A percentile compares a stretch with the other conserved stretches of the same genome.
These are phyloP conservation scores for Psammodynastes pulverulentus DNA, from an alignment of 2,113 vertebrate genomes.

Conservation along the genomic window DNA sequence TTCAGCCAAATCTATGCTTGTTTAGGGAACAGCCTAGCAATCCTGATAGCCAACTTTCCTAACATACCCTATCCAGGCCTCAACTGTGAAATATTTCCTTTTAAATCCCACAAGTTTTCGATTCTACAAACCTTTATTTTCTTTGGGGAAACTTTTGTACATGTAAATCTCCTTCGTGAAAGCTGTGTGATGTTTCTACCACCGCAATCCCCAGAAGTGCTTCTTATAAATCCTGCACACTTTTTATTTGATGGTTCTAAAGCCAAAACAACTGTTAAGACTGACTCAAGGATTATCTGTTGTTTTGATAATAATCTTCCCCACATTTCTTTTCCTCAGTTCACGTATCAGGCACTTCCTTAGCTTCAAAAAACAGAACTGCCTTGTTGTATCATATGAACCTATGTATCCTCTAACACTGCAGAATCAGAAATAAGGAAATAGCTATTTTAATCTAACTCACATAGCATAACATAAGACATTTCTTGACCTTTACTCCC, in stretches of 20 bases:
- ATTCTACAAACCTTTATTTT: not conserved
- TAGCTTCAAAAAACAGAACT: not conserved
- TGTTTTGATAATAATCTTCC: not conserved
- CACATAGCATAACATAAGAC: not conserved
- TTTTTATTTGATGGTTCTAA: slow-evolving; percentile 1
- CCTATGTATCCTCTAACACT: not conserved
- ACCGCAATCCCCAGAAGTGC: not conserved
- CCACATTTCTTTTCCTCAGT: not conserved
- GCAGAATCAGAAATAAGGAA: not conserved
- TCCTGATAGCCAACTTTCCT: not conserved
- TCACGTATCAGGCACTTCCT: not conserved
- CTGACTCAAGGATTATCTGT: not conserved
- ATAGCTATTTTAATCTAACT: not conserved
- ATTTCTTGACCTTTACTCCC: not conserved
- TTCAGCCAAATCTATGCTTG: not conserved
- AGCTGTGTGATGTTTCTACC: not conserved
- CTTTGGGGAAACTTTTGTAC: not conserved
- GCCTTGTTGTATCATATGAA: not conserved
- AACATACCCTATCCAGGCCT: not conserved
- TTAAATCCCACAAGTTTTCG: not conserved
- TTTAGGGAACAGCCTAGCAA: not conserved
- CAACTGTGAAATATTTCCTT: not conserved
- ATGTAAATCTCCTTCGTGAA: not conserved
- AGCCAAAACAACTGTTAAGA: not conserved
- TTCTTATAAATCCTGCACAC: not conserved